Percentiles rank a stretch among this genome's conserved stretches.
Conservation (phyloP, 2,113 vertebrate species). For the Puffinus mauretanicus region DNA sequence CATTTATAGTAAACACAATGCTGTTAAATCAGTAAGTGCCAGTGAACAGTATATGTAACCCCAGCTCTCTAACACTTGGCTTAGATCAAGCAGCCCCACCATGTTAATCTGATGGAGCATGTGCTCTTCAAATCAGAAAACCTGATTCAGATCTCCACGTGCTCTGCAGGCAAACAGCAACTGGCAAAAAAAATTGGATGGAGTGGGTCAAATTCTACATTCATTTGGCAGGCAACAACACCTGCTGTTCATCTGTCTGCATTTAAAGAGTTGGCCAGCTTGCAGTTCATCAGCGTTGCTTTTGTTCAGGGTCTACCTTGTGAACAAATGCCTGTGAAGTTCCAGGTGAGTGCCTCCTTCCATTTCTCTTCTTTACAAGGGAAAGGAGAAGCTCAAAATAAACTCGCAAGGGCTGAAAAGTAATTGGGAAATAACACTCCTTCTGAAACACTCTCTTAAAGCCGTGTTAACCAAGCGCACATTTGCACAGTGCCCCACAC, state of each 20-base stretch:
- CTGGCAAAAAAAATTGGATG: background rate
- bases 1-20: background rate
- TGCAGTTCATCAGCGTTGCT: background rate
- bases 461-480: rapidly evolving
- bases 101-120: background rate
- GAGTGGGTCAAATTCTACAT: background rate
- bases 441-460: background rate
- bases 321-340: background rate
- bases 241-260: background rate
- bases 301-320: background rate
- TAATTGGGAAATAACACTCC: background rate
- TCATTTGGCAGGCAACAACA: background rate
- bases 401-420: background rate
- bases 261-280: background rate
- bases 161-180: background rate
- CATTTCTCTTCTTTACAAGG: background rate
- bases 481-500: background rate
- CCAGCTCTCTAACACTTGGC: background rate
- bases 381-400: background rate
- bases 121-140: background rate
- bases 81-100: background rate
- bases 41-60: rapidly evolving
- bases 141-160: background rate
- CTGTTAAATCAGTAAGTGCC: background rate
- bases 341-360: background rate